Conservation (phyloP, 2,888 invertebrate species). For the Athalia circularis region DNA sequence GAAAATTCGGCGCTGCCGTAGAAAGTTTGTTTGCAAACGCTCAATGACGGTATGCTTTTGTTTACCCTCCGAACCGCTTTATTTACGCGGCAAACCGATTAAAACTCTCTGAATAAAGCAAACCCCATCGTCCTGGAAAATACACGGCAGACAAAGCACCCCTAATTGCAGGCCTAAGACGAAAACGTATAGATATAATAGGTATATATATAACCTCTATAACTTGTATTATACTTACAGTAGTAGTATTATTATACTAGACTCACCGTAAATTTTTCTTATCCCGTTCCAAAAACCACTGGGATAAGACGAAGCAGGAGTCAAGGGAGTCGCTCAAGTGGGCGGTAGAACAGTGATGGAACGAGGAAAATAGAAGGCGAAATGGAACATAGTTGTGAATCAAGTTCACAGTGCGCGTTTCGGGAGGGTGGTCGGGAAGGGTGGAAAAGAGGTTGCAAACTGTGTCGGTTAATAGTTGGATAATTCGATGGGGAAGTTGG, state of each 20-base stretch:
- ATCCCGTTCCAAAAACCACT: too few relatives aligned
- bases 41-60: slow-evolving; percentile 22
- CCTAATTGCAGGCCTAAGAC: slow-evolving; percentile 30
- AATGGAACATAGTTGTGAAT: slow-evolving; percentile 38
- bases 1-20: not conserved
- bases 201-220: not conserved
- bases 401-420: slow-evolving; percentile 17
- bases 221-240: not conserved
- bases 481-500: slow-evolving; percentile 46
- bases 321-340: not conserved
- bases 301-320: too few relatives aligned
- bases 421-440: not conserved
- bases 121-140: not conserved
- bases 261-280: too few relatives aligned
- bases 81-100: slow-evolving; percentile 38
- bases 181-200: not conserved
- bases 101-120: slow-evolving; percentile 41
- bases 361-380: slow-evolving; percentile 7
- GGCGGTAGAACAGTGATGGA: not conserved
- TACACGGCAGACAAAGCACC: slow-evolving; percentile 32
- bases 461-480: slow-evolving; percentile 45
- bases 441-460: not conserved
- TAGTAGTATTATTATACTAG: not conserved
- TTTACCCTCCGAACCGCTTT: slow-evolving; percentile 33
- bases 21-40: slow-evolving; percentile 31